Percentiles rank a stretch among this genome's conserved stretches.
phyloP scores from a whole-genome alignment of 1,140 invertebrate genomes.

The Octopus sinensis region DNA sequence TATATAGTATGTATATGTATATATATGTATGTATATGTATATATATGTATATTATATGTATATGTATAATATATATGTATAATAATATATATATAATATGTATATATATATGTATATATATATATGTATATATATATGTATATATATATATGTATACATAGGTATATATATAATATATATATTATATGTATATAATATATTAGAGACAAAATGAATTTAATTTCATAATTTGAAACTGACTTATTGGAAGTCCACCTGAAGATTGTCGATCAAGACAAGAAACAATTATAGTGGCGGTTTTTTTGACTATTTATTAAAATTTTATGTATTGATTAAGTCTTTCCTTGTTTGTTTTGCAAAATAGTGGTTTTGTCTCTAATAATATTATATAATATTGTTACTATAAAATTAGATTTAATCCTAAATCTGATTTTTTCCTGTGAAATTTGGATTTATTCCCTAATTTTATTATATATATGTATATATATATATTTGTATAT shows the following conservation, averaged over 20 bases:
- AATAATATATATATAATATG: not conserved
- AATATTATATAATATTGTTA: no score
- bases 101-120: not conserved
- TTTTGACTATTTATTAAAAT: no score
- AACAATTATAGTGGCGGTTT: no score
- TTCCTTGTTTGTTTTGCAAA: no score
- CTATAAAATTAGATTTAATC: no score
- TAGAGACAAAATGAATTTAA: not conserved
- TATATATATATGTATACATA: not conserved
- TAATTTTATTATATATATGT: no score
- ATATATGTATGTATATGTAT: not conserved
- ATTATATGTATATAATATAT: not conserved
- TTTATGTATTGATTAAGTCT: no score
- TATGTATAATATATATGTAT: not conserved
- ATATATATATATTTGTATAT: no score
- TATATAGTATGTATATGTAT: not conserved
- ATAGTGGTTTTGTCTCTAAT: no score
- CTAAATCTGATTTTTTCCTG: no score
- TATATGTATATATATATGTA: not conserved
- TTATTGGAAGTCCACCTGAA: not conserved
- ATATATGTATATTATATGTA: not conserved
- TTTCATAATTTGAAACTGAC: not conserved
- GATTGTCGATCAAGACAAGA: not conserved
- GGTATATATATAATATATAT: not conserved
- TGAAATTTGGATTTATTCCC: no score